Evolutionary conservation across 2,113 vertebrate genomes (phyloP).

Genomic region (Tachycineta bicolor): DNA sequence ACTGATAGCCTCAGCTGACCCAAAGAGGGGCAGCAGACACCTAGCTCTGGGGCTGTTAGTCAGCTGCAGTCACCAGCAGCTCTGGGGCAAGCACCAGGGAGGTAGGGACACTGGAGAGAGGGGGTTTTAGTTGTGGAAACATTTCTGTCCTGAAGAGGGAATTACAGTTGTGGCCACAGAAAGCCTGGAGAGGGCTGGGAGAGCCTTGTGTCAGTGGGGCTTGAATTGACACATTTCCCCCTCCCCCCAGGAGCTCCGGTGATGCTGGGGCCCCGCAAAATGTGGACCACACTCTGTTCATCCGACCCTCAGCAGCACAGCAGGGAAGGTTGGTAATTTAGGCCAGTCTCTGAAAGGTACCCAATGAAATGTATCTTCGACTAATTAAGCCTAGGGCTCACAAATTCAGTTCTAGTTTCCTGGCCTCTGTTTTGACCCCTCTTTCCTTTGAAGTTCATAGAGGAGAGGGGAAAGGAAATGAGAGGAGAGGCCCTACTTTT

Average conservation of each 20-base stretch:
- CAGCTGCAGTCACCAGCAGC: not conserved
- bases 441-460: constrained; percentile 47
- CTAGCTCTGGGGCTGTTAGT: accelerated
- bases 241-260: no score
- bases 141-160: not conserved
- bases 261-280: not conserved
- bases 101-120: accelerated
- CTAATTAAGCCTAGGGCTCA: constrained; percentile 42
- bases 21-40: not conserved
- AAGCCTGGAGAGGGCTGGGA: not conserved
- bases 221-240: not conserved
- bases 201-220: accelerated
- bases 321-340: not conserved
- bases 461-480: constrained; percentile 59
- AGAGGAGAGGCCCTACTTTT: constrained; percentile 59
- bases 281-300: not conserved
- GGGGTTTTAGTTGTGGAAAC: not conserved
- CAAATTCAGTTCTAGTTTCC: constrained; percentile 42
- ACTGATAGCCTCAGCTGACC: not conserved
- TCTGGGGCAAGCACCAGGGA: not conserved
- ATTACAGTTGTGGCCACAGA: not conserved
- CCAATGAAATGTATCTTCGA: constrained; percentile 20
- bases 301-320: not conserved
- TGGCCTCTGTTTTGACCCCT: constrained; percentile 55
- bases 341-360: not conserved